Evolutionary conservation across 2,888 invertebrate genomes (phyloP).

Genomic region (Loripinus fragilis): DNA sequence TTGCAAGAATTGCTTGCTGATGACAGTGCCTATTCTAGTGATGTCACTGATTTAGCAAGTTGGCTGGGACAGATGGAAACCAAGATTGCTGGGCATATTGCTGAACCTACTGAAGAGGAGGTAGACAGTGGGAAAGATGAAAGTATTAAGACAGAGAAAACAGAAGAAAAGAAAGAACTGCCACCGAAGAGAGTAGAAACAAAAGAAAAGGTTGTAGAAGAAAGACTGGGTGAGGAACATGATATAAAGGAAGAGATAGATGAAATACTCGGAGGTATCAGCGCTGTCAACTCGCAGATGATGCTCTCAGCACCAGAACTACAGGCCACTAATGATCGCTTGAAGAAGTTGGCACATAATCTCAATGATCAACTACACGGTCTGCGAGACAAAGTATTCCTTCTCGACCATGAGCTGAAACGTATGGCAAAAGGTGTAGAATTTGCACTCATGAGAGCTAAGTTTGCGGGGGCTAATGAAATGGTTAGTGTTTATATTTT

Average conservation of each 20-base stretch:
- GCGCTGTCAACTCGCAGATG: constrained; percentile 28
- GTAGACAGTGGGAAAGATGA: constrained; percentile 35
- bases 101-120: constrained; percentile 15
- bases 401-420: constrained; percentile 66
- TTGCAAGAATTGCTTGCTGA: constrained; percentile 61
- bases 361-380: constrained; percentile 67
- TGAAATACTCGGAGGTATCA: constrained; percentile 24
- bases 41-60: constrained; percentile 55
- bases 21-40: constrained; percentile 60
- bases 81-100: constrained; percentile 41
- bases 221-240: constrained; percentile 50
- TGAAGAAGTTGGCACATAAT: constrained; percentile 59
- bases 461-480: constrained; percentile 59
- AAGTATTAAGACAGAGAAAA: constrained; percentile 19
- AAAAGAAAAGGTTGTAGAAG: constrained; percentile 35
- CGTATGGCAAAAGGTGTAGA: constrained; percentile 71
- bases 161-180: neutral
- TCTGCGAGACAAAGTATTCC: constrained; percentile 64
- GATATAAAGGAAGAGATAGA: constrained; percentile 53
- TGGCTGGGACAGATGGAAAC: constrained; percentile 63
- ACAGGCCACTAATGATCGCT: constrained; percentile 54
- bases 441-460: constrained; percentile 64
- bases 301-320: constrained; percentile 47
- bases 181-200: constrained; percentile 24
- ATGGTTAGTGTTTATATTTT: constrained; percentile 62